A percentile compares a stretch with the other conserved stretches of the same genome.
Conservation (phyloP, 35 echinoderm and acorn worm genomes). For the Ptychodera flava region DNA sequence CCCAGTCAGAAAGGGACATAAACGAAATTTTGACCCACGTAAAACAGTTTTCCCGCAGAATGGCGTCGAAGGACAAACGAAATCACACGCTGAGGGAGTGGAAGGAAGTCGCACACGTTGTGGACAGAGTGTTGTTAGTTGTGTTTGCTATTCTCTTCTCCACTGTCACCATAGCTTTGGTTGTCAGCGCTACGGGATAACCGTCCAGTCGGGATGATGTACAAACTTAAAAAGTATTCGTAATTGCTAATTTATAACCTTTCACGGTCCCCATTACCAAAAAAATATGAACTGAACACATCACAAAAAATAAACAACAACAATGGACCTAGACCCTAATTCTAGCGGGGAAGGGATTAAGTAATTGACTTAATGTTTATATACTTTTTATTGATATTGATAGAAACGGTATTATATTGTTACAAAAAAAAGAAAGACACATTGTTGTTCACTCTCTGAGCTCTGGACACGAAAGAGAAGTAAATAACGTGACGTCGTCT, state of each 20-base stretch:
- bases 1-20: background rate
- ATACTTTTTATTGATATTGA: too few species aligned
- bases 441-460: too few species aligned
- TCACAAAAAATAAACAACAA: background rate
- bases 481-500: too few species aligned
- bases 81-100: background rate
- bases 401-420: too few species aligned
- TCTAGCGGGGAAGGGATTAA: background rate
- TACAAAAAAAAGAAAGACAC: too few species aligned
- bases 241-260: background rate
- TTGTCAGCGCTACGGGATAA: background rate
- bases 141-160: background rate
- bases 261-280: background rate
- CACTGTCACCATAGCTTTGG: background rate
- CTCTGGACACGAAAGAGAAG: too few species aligned
- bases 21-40: background rate
- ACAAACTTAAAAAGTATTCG: background rate
- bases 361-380: too few species aligned
- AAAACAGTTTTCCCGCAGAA: background rate
- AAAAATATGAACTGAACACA: background rate
- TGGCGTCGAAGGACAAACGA: background rate
- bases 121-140: background rate
- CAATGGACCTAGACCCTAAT: background rate
- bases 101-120: background rate
- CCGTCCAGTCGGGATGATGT: background rate